phyloP scores from a whole-genome alignment of 64 coral and sea anemone genomes.

The Actinia tenebrosa region DNA sequence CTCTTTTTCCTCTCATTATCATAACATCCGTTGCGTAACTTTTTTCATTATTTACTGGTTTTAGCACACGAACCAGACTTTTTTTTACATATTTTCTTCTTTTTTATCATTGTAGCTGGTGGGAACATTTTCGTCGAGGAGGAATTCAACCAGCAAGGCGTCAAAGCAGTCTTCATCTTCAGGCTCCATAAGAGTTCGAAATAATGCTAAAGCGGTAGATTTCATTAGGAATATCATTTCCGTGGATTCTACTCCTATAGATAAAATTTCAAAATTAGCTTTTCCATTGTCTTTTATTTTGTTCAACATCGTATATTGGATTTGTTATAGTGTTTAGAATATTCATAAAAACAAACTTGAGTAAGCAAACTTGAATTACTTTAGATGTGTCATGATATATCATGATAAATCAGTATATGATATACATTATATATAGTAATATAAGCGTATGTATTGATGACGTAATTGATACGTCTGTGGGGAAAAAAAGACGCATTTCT shows the following conservation, averaged over 20 bases:
- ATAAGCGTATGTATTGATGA: no score
- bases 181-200: neutral
- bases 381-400: no score
- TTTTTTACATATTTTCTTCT: neutral
- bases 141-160: neutral
- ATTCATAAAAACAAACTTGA: neutral
- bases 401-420: no score
- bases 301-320: conserved; percentile 69
- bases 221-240: neutral
- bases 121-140: neutral
- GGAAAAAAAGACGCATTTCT: no score
- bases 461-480: no score
- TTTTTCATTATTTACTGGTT: no score
- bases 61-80: no score
- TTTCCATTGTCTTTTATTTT: conserved; percentile 33
- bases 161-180: neutral
- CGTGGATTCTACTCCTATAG: conserved; percentile 30
- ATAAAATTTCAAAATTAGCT: conserved; percentile 44
- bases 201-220: neutral
- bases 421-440: no score
- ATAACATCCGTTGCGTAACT: no score
- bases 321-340: conserved; percentile 13
- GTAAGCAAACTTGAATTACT: neutral
- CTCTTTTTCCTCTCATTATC: no score
- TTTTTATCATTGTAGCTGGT: neutral